Evolutionary conservation across 1,140 invertebrate species (phyloP), one percentile per base, ranked within the genome.

Genomic region (Brachionus manjavacas): DNA sequence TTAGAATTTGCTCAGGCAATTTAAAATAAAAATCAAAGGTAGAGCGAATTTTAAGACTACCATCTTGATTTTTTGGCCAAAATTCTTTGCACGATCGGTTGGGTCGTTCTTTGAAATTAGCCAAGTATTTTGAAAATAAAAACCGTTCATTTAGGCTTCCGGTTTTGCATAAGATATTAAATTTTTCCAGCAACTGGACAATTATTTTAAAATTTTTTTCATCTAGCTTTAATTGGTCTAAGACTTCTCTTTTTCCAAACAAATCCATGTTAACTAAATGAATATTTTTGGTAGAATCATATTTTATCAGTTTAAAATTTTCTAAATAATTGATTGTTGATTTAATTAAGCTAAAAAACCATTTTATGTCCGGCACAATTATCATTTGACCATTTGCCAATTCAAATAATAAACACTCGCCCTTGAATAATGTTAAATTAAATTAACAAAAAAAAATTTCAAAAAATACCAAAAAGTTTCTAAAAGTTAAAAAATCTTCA

Each of bases 311-410:
- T 68, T 68, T 68, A 14, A 2, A 68, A 6, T 6, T 68, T 6
- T 31, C 31, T 14, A 68, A 31, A 68, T 31, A 68, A 31, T 68
- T 23, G 16, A n/a, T 39, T 16, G 41, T 72, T 39, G n/a, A 41
- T 72, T 72, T 20, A n/a, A 72, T 72, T 14, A 9, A 3, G 12
- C 46, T 41, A 39, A 72, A 20, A 41, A 72, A 72, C 68, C 68
- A 72, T n/a, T 72, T 72, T 72, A 72, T 72, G 35, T 72, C 35
- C 16, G 35, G n/a, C 12, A 72, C 31, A 41, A 72, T 41, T 72
- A 72, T 39, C 2, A 9, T 4, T 72, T 41, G 11, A 72, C 68
- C 68, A 41, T 41, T 72, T 41, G 31, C 8, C 7, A 39, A 16
- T 39, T 41, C 39, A 9, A 72, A 72, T 41, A 72, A 41, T n/a